Evolutionary conservation across 2,888 invertebrate genomes (phyloP).

Genomic region (Scaptomyza polygonia): DNA sequence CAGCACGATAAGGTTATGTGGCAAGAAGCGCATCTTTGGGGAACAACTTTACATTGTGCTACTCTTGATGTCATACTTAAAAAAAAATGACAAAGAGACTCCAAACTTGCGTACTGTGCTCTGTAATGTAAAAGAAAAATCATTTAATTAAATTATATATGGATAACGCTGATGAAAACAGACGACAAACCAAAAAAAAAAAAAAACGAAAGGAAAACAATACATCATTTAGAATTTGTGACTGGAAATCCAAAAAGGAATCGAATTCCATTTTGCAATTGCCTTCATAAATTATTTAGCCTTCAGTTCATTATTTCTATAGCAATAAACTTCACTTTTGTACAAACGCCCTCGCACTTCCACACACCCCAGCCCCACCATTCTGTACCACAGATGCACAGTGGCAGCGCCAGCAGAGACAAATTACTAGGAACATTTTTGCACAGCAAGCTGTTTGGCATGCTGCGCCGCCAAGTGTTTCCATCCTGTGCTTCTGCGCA

Average conservation of each 20-base stretch:
- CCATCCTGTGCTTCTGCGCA: conserved; percentile 15
- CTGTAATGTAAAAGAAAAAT: neutral
- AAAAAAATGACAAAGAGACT: neutral
- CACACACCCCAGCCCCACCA: conserved; percentile 4
- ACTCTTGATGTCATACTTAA: conserved; percentile 18
- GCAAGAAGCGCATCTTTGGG: conserved; percentile 8
- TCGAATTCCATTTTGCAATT: conserved; percentile 63
- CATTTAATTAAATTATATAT: conserved; percentile 32
- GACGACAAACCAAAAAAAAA: neutral
- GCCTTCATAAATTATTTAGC: conserved; percentile 66
- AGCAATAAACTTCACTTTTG: conserved; percentile 60
- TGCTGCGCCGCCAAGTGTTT: conserved; percentile 28
- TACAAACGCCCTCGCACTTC: conserved; percentile 7
- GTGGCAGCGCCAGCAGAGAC: conserved; percentile 33
- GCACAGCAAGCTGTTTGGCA: conserved; percentile 64
- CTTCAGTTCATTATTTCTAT: conserved; percentile 63
- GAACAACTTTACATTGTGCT: conserved; percentile 19
- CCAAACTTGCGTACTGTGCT: neutral
- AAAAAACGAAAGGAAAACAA: neutral
- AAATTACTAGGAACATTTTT: conserved; percentile 63
- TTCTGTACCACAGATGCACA: conserved; percentile 11
- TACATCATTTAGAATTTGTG: conserved; percentile 10
- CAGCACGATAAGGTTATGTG: conserved; percentile 30
- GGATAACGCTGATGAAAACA: conserved; percentile 1
- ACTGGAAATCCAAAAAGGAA: conserved; percentile 29